These are phyloP conservation scores for Drosophila kanekoi DNA, from an alignment of 2,888 invertebrate genomes.

Conservation along the genomic window DNA sequence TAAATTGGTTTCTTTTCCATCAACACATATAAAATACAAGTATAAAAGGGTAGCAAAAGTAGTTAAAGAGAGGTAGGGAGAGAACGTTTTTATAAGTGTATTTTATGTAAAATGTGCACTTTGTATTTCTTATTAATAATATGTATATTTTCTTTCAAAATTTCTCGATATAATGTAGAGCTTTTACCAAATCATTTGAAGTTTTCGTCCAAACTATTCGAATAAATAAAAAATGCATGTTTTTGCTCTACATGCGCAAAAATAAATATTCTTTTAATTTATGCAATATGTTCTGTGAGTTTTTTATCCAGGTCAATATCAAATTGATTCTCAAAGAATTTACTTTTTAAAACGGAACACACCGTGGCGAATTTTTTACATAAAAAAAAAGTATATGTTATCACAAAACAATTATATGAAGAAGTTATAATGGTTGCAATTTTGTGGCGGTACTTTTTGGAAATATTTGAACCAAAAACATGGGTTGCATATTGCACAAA, in stretches of 20 bases:
- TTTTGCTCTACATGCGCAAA: constrained; percentile 43
- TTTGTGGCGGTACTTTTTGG: constrained; percentile 40
- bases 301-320: constrained; percentile 5
- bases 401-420: constrained; percentile 5
- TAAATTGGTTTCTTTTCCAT: constrained; percentile 27
- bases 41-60: constrained; percentile 40
- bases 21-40: constrained; percentile 61
- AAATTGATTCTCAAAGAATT: constrained; percentile 7
- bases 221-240: constrained; percentile 26
- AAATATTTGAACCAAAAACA: constrained; percentile 50
- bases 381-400: constrained; percentile 5
- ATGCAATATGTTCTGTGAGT: constrained; percentile 13
- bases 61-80: constrained; percentile 47
- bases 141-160: constrained; percentile 19
- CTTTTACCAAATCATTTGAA: constrained; percentile 21
- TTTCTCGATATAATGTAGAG: constrained; percentile 10
- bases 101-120: constrained; percentile 54
- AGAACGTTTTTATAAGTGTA: constrained; percentile 49
- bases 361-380: neutral
- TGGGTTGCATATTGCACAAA: constrained; percentile 84
- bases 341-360: constrained; percentile 16
- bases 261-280: constrained; percentile 1
- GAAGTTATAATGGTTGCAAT: constrained; percentile 6
- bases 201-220: constrained; percentile 10
- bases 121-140: constrained; percentile 42